phyloP scores from a whole-genome alignment of 2,113 vertebrate genomes.

The Rafetus swinhoei region DNA sequence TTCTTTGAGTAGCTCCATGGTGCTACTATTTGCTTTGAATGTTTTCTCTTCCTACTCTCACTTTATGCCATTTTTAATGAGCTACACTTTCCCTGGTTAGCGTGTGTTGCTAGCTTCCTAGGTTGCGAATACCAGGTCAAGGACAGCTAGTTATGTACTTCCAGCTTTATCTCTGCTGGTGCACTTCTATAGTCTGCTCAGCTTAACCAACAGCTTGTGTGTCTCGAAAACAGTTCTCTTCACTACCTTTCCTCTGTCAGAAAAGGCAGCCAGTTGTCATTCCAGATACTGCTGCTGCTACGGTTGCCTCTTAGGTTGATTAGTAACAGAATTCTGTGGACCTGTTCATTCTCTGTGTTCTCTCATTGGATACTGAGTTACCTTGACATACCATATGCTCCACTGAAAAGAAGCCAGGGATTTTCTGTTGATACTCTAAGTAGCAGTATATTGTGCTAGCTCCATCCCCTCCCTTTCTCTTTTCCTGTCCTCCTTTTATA shows the following conservation, averaged over 20 bases:
- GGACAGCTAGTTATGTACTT: constrained; percentile 16
- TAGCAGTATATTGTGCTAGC: neutral
- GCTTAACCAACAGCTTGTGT: neutral
- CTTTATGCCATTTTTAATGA: neutral
- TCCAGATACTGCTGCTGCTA: constrained; percentile 23
- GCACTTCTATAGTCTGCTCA: neutral
- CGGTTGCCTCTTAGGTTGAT: constrained; percentile 26
- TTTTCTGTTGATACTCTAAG: neutral
- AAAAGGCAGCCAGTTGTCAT: neutral
- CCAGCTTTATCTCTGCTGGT: constrained; percentile 35
- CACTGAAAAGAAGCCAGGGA: neutral
- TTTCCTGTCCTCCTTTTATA: neutral
- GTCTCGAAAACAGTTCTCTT: neutral
- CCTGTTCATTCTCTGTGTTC: constrained; percentile 20
- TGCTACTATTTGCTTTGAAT: constrained; percentile 1
- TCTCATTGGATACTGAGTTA: neutral
- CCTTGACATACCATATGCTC: neutral
- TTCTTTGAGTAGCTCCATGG: neutral
- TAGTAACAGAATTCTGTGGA: constrained; percentile 18
- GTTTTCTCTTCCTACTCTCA: neutral
- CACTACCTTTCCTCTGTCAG: constrained; percentile 36
- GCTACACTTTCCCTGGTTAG: neutral
- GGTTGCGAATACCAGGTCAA: constrained; percentile 26
- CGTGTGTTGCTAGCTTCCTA: neutral
- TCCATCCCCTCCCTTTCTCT: neutral